phyloP scores from a whole-genome alignment of 2,797 vertebrate species.

The Thaleichthys pacificus region DNA sequence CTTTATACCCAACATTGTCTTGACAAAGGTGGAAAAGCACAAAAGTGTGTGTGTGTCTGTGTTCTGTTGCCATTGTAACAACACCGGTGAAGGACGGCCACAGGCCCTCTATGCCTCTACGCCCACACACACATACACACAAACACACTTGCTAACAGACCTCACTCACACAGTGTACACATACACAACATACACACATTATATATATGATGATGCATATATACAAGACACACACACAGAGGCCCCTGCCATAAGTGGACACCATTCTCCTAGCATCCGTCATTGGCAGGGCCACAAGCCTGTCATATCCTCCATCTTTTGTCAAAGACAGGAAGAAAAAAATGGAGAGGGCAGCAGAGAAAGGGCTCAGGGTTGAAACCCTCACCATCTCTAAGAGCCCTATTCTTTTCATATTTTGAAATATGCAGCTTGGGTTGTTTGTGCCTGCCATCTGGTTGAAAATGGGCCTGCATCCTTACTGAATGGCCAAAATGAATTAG shows the following conservation, averaged over 20 bases:
- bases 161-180: not conserved
- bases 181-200: not conserved
- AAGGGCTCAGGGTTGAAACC: conserved; percentile 66
- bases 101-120: not conserved
- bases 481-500: conserved; percentile 63
- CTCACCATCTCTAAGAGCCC: conserved; percentile 58
- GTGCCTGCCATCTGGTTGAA: conserved; percentile 51
- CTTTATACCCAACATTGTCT: conserved; percentile 8
- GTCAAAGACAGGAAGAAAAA: conserved; percentile 19
- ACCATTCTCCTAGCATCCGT: conserved; percentile 72
- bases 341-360: conserved; percentile 17
- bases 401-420: conserved; percentile 66
- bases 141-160: conserved; percentile 35
- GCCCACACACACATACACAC: conserved; percentile 9
- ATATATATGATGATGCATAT: not conserved
- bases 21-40: too few relatives aligned
- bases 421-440: conserved; percentile 61
- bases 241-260: conserved; percentile 64
- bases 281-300: conserved; percentile 78
- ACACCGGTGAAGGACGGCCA: conserved; percentile 6
- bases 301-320: conserved; percentile 70
- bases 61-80: conserved; percentile 11
- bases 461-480: conserved; percentile 60
- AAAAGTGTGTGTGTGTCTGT: conserved; percentile 1
- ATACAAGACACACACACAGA: conserved; percentile 11